Evolutionary conservation across 2,888 invertebrate genomes (phyloP).

Genomic region (Rhamnusium bicolor): DNA sequence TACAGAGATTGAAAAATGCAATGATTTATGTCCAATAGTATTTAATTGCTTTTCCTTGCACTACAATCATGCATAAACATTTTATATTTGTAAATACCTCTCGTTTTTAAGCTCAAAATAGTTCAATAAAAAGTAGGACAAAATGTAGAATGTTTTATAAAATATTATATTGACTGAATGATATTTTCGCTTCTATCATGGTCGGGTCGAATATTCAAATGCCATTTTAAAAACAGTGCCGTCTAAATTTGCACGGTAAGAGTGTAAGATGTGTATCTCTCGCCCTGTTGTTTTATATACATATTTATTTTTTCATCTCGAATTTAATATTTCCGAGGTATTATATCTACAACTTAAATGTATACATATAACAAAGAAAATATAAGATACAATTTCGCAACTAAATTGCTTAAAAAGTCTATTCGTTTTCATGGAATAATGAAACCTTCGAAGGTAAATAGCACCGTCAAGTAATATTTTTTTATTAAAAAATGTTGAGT

Average conservation of each 20-base stretch:
- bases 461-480: no score
- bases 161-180: conserved; percentile 3
- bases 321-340: conserved; percentile 19
- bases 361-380: conserved; percentile 3
- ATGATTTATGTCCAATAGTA: neutral
- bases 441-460: neutral
- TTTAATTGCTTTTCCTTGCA: neutral
- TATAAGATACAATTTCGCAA: conserved; percentile 2
- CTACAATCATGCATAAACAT: no score
- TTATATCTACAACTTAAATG: conserved; percentile 10
- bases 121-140: neutral
- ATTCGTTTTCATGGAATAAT: neutral
- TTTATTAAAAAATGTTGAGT: no score
- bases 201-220: conserved; percentile 13
- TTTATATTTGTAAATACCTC: neutral
- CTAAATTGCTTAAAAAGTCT: conserved; percentile 5
- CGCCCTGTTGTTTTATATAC: conserved; percentile 7
- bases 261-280: neutral
- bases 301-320: conserved; percentile 19
- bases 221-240: conserved; percentile 10
- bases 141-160: neutral
- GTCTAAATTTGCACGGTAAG: neutral
- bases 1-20: no score
- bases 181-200: conserved; percentile 3
- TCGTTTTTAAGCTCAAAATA: neutral